Conservation (phyloP, 2,113 vertebrate species). For the Platycercus adscitus region DNA sequence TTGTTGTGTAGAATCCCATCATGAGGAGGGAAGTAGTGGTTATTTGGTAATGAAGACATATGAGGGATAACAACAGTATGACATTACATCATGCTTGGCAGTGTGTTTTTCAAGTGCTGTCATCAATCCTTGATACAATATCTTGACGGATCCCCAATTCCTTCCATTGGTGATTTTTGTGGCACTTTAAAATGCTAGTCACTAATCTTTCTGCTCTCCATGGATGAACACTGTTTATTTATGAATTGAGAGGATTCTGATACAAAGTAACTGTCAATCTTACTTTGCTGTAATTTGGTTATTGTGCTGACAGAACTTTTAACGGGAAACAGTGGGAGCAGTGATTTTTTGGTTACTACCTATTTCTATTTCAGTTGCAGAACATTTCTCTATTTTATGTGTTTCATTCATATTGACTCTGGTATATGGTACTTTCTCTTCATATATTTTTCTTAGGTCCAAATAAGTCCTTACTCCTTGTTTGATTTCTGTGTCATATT, state of each 20-base stretch:
- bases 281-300: neutral
- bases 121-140: accelerated
- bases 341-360: neutral
- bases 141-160: neutral
- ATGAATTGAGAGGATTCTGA: neutral
- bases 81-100: neutral
- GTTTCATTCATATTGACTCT: neutral
- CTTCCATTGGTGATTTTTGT: neutral
- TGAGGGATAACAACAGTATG: neutral
- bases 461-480: neutral
- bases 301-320: neutral
- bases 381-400: neutral
- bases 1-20: neutral
- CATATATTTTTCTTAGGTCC: neutral
- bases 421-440: neutral
- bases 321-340: neutral
- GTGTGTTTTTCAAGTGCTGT: neutral
- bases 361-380: neutral
- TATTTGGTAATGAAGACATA: neutral
- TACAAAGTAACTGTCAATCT: neutral
- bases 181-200: neutral
- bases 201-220: neutral
- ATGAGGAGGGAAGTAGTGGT: neutral
- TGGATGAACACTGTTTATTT: neutral
- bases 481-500: neutral